Evolutionary conservation across 2,113 vertebrate genomes (phyloP).

Genomic region (Oncorhynchus masou): DNA sequence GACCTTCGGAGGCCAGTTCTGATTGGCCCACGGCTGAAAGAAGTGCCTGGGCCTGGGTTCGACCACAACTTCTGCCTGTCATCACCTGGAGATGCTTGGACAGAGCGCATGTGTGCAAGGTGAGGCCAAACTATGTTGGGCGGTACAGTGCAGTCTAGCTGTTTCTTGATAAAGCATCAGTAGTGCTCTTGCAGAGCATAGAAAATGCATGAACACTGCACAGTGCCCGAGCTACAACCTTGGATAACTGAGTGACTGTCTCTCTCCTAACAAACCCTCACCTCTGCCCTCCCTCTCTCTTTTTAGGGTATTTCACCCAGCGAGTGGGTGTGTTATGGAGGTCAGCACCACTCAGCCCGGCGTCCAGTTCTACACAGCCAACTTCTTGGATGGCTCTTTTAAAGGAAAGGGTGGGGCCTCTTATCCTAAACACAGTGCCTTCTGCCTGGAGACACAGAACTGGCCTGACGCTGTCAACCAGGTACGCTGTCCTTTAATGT

Average conservation of each 20-base stretch:
- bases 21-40: conserved; percentile 83
- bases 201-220: too few relatives aligned
- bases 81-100: conserved; percentile 48
- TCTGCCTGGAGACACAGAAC: conserved; percentile 82
- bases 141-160: background rate
- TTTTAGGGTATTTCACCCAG: conserved; percentile 59
- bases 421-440: conserved; percentile 85
- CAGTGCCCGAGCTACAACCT: too few relatives aligned
- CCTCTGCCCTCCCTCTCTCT: background rate
- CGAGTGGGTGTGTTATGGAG: conserved; percentile 83
- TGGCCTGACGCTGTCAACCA: conserved; percentile 55
- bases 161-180: background rate
- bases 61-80: conserved; percentile 95
- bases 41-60: conserved; percentile 79
- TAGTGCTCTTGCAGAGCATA: background rate
- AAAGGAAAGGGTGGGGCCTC: conserved; percentile 76
- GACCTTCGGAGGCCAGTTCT: conserved; percentile 82
- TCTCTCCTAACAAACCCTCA: background rate
- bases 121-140: conserved; percentile 41
- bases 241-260: too few relatives aligned
- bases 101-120: conserved; percentile 75
- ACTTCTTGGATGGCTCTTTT: conserved; percentile 86
- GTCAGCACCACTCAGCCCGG: conserved; percentile 90
- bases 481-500: too few relatives aligned
- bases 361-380: conserved; percentile 94